Evolutionary conservation across 2,888 invertebrate genomes (phyloP).

Genomic region (Endotricha flammealis): DNA sequence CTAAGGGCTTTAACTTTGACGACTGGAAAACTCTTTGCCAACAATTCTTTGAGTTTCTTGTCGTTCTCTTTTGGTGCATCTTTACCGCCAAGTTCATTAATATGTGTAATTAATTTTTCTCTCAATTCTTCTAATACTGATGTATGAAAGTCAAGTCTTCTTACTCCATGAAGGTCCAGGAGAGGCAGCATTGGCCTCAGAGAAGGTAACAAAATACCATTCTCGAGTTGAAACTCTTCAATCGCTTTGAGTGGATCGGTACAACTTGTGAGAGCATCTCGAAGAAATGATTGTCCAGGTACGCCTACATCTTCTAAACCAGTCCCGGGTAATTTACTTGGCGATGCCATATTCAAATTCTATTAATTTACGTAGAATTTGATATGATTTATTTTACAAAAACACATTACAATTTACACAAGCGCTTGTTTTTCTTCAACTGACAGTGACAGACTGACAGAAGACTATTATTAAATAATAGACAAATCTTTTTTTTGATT

Average conservation of each 20-base stretch:
- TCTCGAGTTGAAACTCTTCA: constrained; percentile 97
- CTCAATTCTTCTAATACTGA: constrained; percentile 90
- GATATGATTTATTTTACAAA: no score
- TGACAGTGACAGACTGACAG: no score
- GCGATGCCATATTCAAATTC: constrained; percentile 51
- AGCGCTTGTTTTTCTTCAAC: no score
- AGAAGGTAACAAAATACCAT: constrained; percentile 94
- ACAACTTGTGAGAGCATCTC: constrained; percentile 95
- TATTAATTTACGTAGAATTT: no score
- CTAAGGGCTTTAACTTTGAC: constrained; percentile 93
- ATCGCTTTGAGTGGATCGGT: constrained; percentile 98
- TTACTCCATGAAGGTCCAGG: constrained; percentile 95
- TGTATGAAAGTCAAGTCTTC: constrained; percentile 95
- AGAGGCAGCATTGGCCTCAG: constrained; percentile 96
- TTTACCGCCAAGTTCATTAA: constrained; percentile 88
- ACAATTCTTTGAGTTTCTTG: constrained; percentile 91
- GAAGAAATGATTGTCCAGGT: constrained; percentile 90
- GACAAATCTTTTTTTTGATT: no score
- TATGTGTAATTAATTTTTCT: constrained; percentile 84
- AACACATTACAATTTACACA: no score
- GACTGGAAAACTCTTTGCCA: constrained; percentile 95
- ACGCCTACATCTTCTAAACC: constrained; percentile 92
- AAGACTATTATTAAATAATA: no score
- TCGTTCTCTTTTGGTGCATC: constrained; percentile 85
- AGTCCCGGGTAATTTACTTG: constrained; percentile 72